These are phyloP conservation scores for Sebastes cheni DNA, from an alignment of 2,797 vertebrate species.

Conservation along the genomic window DNA sequence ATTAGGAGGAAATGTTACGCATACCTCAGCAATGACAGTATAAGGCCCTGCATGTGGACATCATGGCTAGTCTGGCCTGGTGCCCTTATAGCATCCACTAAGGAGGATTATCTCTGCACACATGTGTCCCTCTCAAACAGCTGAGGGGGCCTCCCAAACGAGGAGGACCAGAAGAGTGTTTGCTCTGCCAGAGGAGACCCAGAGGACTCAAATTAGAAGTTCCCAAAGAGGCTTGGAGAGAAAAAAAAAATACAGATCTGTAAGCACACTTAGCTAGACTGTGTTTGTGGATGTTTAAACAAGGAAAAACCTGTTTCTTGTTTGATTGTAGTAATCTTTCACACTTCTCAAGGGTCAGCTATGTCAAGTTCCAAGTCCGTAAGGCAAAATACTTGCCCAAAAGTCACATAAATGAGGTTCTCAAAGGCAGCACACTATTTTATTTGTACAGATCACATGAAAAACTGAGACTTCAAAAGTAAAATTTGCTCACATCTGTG, in stretches of 20 bases:
- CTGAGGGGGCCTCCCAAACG: conserved; percentile 5
- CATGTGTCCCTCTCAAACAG: conserved; percentile 14
- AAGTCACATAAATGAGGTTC: neutral
- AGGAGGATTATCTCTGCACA: conserved; percentile 36
- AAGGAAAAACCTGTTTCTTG: neutral
- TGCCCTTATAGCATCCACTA: conserved; percentile 16
- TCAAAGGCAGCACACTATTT: neutral
- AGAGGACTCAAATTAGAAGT: conserved; percentile 10
- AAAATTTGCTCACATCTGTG: neutral
- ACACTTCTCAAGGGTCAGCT: neutral
- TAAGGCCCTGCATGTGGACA: conserved; percentile 30
- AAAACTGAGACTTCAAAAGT: neutral
- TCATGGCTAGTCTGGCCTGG: conserved; percentile 33
- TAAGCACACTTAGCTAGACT: neutral
- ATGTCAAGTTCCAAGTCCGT: neutral
- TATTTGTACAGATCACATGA: neutral
- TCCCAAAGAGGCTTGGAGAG: neutral
- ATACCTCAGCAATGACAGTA: conserved; percentile 72
- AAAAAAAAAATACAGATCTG: neutral
- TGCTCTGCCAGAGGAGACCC: conserved; percentile 1
- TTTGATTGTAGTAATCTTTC: conserved; percentile 21
- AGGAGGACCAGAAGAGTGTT: neutral
- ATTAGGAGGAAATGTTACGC: conserved; percentile 78
- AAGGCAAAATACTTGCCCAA: neutral
- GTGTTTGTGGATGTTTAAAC: conserved; percentile 22